phyloP scores from a whole-genome alignment of 2,888 invertebrate species.

The Tubiluchus corallicola region DNA sequence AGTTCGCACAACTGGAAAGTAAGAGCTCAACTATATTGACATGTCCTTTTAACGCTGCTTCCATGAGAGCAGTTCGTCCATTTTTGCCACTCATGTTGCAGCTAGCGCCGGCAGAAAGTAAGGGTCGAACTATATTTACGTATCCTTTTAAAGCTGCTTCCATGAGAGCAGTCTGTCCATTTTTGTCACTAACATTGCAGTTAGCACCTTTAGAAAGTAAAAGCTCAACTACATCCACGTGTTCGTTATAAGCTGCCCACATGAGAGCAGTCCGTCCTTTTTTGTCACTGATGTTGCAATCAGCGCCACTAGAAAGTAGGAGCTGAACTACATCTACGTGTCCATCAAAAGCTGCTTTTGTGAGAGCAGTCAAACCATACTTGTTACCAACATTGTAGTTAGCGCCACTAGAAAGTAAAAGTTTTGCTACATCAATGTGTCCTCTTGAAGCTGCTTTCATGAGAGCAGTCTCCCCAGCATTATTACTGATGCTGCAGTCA shows the following conservation, averaged over 20 bases:
- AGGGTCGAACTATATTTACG: neutral
- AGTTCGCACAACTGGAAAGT: no score
- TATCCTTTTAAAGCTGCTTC: neutral
- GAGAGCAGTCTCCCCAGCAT: neutral
- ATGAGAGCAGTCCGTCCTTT: no score
- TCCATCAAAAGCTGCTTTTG: neutral
- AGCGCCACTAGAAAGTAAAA: neutral
- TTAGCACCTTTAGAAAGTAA: neutral
- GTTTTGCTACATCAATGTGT: neutral
- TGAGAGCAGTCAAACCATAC: neutral
- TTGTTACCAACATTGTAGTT: neutral
- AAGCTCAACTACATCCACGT: no score
- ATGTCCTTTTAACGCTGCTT: neutral
- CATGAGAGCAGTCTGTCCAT: neutral
- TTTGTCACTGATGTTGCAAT: no score
- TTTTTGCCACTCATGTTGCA: neutral
- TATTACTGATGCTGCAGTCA: neutral
- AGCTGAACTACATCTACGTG: no score
- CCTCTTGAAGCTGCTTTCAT: neutral
- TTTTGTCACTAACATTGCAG: neutral
- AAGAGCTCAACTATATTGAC: no score
- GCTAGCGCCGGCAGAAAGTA: neutral
- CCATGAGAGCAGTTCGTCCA: neutral
- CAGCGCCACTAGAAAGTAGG: no score
- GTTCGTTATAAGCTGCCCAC: no score